Percentiles rank a stretch among this genome's conserved stretches.
Evolutionary conservation across 92 coral and sea anemone genomes (phyloP).

Genomic region (Phenganax marumi): DNA sequence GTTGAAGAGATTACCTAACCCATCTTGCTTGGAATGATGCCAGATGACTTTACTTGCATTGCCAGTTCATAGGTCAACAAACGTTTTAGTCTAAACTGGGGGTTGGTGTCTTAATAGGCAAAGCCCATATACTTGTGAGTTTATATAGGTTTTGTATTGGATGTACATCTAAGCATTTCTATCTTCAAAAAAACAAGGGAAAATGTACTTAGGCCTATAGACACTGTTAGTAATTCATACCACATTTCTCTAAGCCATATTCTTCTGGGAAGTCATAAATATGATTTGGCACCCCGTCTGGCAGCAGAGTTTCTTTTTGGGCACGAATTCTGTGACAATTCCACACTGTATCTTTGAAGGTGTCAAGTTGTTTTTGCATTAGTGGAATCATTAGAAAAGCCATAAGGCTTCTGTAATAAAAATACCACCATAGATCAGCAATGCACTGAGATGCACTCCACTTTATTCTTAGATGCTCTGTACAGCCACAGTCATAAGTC

Average conservation of each 20-base stretch:
- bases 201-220: too few species aligned
- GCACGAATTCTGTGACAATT: conserved; percentile 27
- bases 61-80: too few species aligned
- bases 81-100: too few species aligned
- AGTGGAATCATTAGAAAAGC: conserved; percentile 33
- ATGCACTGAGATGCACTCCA: too few species aligned
- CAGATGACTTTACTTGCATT: too few species aligned
- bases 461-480: too few species aligned
- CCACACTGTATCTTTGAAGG: conserved; percentile 21
- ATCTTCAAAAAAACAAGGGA: too few species aligned
- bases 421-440: background rate
- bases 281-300: conserved; percentile 21
- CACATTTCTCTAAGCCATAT: background rate
- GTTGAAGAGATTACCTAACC: background rate
- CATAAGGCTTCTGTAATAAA: background rate
- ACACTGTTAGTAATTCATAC: background rate
- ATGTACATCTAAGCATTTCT: too few species aligned
- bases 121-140: too few species aligned
- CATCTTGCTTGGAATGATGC: background rate
- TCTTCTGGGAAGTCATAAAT: background rate
- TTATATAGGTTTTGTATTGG: too few species aligned
- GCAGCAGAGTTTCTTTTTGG: conserved; percentile 15
- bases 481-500: too few species aligned
- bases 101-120: too few species aligned
- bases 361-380: conserved; percentile 16